phyloP scores from a whole-genome alignment of 2,113 vertebrate genomes.

The Sinocyclocheilus rhinocerous region DNA sequence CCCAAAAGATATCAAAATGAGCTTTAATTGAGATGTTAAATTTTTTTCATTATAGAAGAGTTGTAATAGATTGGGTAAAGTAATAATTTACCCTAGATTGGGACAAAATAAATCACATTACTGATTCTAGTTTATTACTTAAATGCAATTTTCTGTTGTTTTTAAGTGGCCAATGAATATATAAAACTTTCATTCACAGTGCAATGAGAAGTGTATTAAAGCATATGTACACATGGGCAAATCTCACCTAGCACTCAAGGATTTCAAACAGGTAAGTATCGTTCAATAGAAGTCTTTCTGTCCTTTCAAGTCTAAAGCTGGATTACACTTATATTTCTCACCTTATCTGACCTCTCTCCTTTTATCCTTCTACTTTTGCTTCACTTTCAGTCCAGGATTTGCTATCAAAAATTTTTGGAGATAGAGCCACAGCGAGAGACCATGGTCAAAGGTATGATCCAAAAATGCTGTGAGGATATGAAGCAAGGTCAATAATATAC shows the following conservation, averaged over 20 bases:
- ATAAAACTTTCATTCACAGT: constrained; percentile 72
- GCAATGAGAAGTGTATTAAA: constrained; percentile 84
- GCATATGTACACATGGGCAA: constrained; percentile 89
- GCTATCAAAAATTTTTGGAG: constrained; percentile 73
- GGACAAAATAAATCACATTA: too few relatives aligned
- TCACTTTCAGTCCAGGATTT: constrained; percentile 69
- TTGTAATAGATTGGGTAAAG: too few relatives aligned
- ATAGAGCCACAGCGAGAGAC: constrained; percentile 68
- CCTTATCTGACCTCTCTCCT: constrained; percentile 5
- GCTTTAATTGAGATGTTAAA: neutral
- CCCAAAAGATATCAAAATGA: neutral
- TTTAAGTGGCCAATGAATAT: neutral
- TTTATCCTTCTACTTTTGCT: constrained; percentile 18
- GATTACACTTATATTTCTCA: neutral
- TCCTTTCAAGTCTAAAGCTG: constrained; percentile 19
- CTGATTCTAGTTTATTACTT: neutral
- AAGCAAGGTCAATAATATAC: neutral
- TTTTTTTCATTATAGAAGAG: neutral
- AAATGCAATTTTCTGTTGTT: neutral
- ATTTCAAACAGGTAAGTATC: constrained; percentile 79
- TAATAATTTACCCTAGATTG: too few relatives aligned
- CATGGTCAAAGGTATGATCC: constrained; percentile 72
- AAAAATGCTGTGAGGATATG: constrained; percentile 11
- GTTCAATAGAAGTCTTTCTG: constrained; percentile 38
- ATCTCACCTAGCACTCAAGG: constrained; percentile 80